phyloP scores from a whole-genome alignment of 2,797 vertebrate species.

The Hyperoplus immaculatus region DNA sequence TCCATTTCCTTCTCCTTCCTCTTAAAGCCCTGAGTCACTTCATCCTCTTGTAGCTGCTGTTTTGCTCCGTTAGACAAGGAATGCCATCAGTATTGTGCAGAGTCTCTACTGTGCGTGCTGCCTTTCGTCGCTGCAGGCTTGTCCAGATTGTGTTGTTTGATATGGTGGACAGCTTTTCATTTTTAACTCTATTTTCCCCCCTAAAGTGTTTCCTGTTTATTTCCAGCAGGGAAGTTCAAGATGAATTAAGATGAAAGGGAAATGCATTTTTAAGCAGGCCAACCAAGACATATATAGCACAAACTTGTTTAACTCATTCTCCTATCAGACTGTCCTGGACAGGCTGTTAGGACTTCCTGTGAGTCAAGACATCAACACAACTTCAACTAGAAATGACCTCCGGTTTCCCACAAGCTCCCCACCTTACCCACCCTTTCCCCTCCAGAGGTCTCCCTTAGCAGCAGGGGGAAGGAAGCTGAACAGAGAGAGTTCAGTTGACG shows the following conservation, averaged over 20 bases:
- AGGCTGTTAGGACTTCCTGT: constrained; percentile 36
- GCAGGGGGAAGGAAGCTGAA: constrained; percentile 62
- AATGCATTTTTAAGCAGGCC: constrained; percentile 13
- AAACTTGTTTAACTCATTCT: neutral
- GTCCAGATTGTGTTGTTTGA: constrained; percentile 30
- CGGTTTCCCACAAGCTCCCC: constrained; percentile 33
- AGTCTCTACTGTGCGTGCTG: constrained; percentile 22
- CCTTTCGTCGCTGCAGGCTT: constrained; percentile 21
- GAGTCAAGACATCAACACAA: constrained; percentile 31
- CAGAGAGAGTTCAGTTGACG: constrained; percentile 16
- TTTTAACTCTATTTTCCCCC: neutral
- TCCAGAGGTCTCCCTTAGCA: constrained; percentile 1
- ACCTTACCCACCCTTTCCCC: constrained; percentile 58
- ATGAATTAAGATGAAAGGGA: constrained; percentile 16
- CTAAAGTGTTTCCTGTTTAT: constrained; percentile 59
- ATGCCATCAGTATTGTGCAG: constrained; percentile 30
- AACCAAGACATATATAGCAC: neutral
- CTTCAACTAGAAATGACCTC: constrained; percentile 34
- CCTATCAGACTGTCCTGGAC: constrained; percentile 6
- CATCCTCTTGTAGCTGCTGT: constrained; percentile 34
- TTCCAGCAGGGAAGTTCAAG: constrained; percentile 6
- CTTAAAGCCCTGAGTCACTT: constrained; percentile 49
- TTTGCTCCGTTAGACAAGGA: constrained; percentile 33
- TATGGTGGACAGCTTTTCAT: constrained; percentile 3
- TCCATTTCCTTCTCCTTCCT: constrained; percentile 5